These are phyloP conservation scores for Cecropterus lyciades DNA, from an alignment of 1,140 invertebrate genomes.

Conservation along the genomic window DNA sequence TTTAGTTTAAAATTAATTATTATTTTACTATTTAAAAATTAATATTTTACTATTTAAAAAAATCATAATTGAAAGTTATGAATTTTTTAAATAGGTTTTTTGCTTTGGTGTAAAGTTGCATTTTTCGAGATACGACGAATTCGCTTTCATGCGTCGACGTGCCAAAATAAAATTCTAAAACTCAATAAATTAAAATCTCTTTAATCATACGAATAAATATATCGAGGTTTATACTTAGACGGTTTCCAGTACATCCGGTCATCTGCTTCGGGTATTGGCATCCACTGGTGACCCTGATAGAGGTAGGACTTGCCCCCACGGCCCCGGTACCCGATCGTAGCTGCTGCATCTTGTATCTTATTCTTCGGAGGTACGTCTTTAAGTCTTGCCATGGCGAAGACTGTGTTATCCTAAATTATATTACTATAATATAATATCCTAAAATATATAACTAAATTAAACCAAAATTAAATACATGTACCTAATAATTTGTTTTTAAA, in stretches of 20 bases:
- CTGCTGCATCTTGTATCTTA: slow-evolving; percentile 51
- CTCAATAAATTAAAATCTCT: not conserved
- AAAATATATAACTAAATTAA: too few relatives aligned
- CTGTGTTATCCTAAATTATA: slow-evolving; percentile 35
- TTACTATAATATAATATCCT: too few relatives aligned
- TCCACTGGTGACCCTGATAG: slow-evolving; percentile 67
- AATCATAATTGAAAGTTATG: too few relatives aligned
- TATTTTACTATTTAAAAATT: too few relatives aligned
- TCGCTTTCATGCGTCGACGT: too few relatives aligned
- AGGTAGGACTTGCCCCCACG: slow-evolving; percentile 56
- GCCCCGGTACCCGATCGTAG: slow-evolving; percentile 48
- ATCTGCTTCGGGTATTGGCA: slow-evolving; percentile 60
- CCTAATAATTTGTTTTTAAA: too few relatives aligned
- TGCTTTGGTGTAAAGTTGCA: too few relatives aligned
- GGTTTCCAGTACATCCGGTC: slow-evolving; percentile 42
- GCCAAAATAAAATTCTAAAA: not conserved
- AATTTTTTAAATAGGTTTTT: too few relatives aligned
- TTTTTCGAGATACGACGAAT: too few relatives aligned
- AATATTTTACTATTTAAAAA: too few relatives aligned
- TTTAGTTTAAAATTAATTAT: too few relatives aligned
- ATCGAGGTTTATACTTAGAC: not conserved
- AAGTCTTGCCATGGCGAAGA: slow-evolving; percentile 44
- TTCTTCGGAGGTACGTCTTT: slow-evolving; percentile 53
- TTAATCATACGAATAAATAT: not conserved
- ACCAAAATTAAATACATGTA: too few relatives aligned